A percentile compares a stretch with the other conserved stretches of the same genome.
Conservation (phyloP, 2,797 vertebrate species). For the Pipistrellus pygmaeus region DNA sequence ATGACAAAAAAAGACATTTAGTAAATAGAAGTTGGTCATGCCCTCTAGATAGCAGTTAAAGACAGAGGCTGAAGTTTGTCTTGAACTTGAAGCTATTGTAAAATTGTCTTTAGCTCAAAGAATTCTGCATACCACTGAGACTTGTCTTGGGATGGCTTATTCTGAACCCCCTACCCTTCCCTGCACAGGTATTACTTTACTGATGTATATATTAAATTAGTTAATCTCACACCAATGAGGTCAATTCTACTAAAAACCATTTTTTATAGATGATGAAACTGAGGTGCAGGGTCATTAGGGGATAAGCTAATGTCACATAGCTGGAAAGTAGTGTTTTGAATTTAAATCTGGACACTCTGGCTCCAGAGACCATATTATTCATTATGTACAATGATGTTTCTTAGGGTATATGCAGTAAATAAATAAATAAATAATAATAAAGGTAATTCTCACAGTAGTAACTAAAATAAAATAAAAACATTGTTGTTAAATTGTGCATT, state of each 20-base stretch:
- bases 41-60: neutral
- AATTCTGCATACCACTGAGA: neutral
- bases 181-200: neutral
- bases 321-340: neutral
- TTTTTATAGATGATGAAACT: conserved; percentile 9
- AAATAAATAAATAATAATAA: neutral
- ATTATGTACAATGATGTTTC: neutral
- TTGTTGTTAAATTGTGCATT: neutral
- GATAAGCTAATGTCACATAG: neutral
- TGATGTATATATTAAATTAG: neutral
- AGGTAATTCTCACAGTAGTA: neutral
- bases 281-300: neutral
- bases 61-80: neutral
- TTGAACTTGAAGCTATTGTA: neutral
- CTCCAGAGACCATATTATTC: neutral
- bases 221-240: neutral
- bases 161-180: neutral
- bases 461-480: neutral
- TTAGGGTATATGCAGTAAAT: neutral
- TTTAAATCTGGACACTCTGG: neutral
- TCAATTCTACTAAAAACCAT: neutral
- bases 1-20: neutral
- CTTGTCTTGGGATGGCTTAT: neutral
- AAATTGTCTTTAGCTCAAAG: neutral
- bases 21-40: neutral